Base-by-base conservation (phyloP, 2,113 vertebrate genomes). In the Hippocampus mohnikei region DNA sequence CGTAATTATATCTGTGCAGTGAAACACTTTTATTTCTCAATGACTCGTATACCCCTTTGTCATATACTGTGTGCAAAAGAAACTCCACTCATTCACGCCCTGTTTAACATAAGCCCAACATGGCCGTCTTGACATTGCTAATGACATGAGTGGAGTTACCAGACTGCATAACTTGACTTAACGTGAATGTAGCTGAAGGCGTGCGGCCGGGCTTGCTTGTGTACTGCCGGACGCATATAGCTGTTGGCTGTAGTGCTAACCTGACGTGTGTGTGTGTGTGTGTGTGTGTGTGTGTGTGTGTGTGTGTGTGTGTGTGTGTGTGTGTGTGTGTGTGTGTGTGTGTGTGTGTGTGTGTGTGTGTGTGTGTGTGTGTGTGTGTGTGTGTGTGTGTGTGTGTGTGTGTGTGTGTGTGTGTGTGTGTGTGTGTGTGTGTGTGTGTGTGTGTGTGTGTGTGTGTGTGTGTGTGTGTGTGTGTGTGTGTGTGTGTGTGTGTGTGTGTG, bases 11-110 rank as follows among this genome's bases (percentile, higher is more conserved):
- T 68, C 33, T 33, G 29, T 33, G 29, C 29, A 5, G 50, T 75
- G 42, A 15, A 79, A 58, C 58, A 68, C 71, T 55, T 8, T 58
- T 69, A 80, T 78, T 78, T 85, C 73, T 59, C 82, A 69, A 71
- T 60, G 50, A 75, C 20, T 72, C 74, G 46, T 59, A 2, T 73
- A 66, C 67, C 55, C 69, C 29, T 73, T 69, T 5, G 46, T 18
- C 13, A 15, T 48, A 3, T 71, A 71, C 78, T 79, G 78, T 74
- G 59, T 77, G 74, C 82, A 80, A 81, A 76, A 71, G 75, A 80
- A 74, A 56, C 64, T 78, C 40, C 67, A 61, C 56, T 65, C 50
- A 52, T 66, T 48, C 69, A 50, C 72, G 74, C 66, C 62, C 64
- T 61, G 40, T 76, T 81, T 75, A 52, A 52, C n/a, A 18, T 56